Percentiles rank a stretch among this genome's conserved stretches.
Evolutionary conservation across 2,797 vertebrate species (phyloP).

Genomic region (Oryzias dopingdopingensis): DNA sequence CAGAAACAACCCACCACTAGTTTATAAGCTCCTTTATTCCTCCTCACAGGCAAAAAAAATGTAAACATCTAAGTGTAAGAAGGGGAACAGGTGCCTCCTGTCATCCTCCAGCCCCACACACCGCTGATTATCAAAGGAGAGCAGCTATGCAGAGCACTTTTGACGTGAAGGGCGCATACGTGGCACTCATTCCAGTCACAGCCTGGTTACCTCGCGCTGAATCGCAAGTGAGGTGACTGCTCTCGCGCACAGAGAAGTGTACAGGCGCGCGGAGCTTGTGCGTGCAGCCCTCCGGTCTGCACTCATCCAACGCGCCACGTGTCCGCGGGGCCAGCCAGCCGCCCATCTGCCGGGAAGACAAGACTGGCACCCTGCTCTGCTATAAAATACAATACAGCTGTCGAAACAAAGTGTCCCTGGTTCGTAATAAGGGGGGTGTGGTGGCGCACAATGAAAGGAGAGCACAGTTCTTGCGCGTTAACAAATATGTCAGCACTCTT

Average conservation of each 20-base stretch:
- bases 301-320: constrained; percentile 62
- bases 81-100: constrained; percentile 63
- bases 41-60: constrained; percentile 39
- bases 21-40: constrained; percentile 39
- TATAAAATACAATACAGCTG: constrained; percentile 72
- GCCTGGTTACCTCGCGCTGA: constrained; percentile 36
- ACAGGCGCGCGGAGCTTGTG: constrained; percentile 24
- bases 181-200: constrained; percentile 61
- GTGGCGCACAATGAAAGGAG: constrained; percentile 25
- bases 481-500: constrained; percentile 62
- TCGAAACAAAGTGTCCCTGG: constrained; percentile 44
- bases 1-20: neutral
- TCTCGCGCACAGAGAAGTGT: too few species aligned
- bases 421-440: constrained; percentile 44
- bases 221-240: constrained; percentile 41
- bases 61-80: constrained; percentile 53
- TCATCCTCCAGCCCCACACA: constrained; percentile 51
- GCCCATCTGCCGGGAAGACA: constrained; percentile 69
- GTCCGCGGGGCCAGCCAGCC: constrained; percentile 54
- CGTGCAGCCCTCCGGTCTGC: constrained; percentile 39
- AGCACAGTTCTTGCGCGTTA: constrained; percentile 44
- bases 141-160: constrained; percentile 59
- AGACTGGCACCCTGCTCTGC: constrained; percentile 61
- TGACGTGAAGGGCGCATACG: constrained; percentile 53
- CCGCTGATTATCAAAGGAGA: constrained; percentile 64